These are phyloP conservation scores for Spondyliosoma cantharus DNA, from an alignment of 2,797 vertebrate genomes.

Conservation along the genomic window DNA sequence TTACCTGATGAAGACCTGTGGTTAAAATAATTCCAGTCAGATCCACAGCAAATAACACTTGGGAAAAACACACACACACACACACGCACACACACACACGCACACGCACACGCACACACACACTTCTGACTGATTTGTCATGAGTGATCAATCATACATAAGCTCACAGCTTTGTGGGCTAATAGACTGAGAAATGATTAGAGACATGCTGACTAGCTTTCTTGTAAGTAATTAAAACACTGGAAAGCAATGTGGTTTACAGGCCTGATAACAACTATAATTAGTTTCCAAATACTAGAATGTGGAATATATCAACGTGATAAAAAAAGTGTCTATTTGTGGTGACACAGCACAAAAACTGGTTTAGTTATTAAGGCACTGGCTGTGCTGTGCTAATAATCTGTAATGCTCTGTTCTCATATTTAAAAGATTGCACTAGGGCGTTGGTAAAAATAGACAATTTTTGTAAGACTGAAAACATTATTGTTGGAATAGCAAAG, in stretches of 20 bases:
- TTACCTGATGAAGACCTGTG: no score
- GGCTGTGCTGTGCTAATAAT: slow-evolving; percentile 53
- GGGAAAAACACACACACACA: no score
- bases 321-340: slow-evolving; percentile 35
- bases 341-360: slow-evolving; percentile 51
- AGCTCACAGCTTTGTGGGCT: slow-evolving; percentile 11
- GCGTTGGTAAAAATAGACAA: slow-evolving; percentile 55
- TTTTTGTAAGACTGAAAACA: slow-evolving; percentile 19
- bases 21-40: no score
- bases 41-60: no score
- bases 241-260: slow-evolving; percentile 46
- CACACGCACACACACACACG: no score
- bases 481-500: slow-evolving; percentile 10
- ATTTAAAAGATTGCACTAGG: slow-evolving; percentile 34
- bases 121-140: slow-evolving; percentile 40
- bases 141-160: slow-evolving; percentile 19
- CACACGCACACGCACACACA: background rate
- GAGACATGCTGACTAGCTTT: slow-evolving; percentile 52
- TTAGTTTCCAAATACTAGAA: slow-evolving; percentile 55
- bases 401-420: slow-evolving; percentile 30
- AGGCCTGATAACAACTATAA: slow-evolving; percentile 57
- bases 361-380: slow-evolving; percentile 25
- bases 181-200: slow-evolving; percentile 38
- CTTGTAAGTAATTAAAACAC: slow-evolving; percentile 64
- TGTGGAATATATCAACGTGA: slow-evolving; percentile 23